Percentiles rank a stretch among this genome's conserved stretches.
phyloP scores from a whole-genome alignment of 2,113 vertebrate genomes.

The Malurus melanocephalus region DNA sequence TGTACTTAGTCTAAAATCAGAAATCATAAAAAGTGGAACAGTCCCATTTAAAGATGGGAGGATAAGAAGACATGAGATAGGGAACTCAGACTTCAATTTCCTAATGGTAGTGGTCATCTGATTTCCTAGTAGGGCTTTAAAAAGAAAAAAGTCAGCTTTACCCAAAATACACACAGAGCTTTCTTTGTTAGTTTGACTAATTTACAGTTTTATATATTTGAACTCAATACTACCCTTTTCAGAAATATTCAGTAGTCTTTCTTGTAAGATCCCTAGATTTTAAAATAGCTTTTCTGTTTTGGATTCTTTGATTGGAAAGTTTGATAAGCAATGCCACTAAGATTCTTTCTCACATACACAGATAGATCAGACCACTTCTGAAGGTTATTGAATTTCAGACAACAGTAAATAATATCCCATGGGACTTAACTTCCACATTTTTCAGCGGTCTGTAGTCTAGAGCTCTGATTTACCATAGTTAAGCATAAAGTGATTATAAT shows the following conservation, averaged over 20 bases:
- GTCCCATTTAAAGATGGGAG: background rate
- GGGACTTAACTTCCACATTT: background rate
- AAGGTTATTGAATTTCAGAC: background rate
- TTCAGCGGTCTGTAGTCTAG: background rate
- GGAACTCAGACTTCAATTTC: background rate
- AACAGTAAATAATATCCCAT: background rate
- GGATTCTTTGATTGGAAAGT: background rate
- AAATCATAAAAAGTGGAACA: background rate
- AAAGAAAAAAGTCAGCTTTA: background rate
- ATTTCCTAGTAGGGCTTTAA: background rate
- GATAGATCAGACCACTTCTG: background rate
- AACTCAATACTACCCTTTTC: background rate
- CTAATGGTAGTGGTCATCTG: background rate
- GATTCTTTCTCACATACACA: background rate
- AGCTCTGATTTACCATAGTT: background rate
- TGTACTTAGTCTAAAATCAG: background rate
- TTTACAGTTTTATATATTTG: background rate
- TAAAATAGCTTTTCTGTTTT: background rate
- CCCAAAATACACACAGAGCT: background rate
- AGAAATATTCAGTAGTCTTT: background rate
- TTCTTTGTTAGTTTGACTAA: background rate
- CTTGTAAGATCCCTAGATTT: background rate
- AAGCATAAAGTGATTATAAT: background rate
- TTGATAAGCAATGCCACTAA: background rate
- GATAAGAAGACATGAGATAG: background rate